Evolutionary conservation across 2,113 vertebrate genomes (phyloP), one percentile per base, ranked within the genome.

Genomic region (Falco punctatus): DNA sequence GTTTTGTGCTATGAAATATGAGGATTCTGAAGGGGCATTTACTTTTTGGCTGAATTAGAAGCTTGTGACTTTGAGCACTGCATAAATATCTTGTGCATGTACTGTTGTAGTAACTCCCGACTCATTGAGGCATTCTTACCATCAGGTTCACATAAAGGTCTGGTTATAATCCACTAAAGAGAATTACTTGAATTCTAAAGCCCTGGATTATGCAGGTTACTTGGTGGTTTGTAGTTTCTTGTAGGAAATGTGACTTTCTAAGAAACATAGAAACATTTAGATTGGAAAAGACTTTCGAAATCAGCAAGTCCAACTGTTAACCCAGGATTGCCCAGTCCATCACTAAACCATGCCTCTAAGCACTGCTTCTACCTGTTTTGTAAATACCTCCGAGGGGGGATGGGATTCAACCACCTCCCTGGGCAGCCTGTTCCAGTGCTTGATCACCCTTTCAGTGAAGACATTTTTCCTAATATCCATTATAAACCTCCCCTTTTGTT

Each of bases 1-100:
- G 46, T 70, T 96, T 97, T 90, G 46, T n/a, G 14, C 51, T 83
- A 18, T 90, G 84, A 95, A 94, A 89, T 96, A 83, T 3, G 15
- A 51, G 83, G 66, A 15, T 91, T 93, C 58, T 91, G 86, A 74
- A 64, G 62, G 51, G 55, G 15, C n/a, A 66, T 91, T 95, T 95
- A 87, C 77, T 95, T 94, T 90, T 90, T 0, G 0, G 24, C 44
- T 77, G 62, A 75, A 81, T 90, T 82, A 86, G 91, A 90, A 64
- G 17, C 79, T 87, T 77, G 70, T 90, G 89, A 90, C 74, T 96
- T 91, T 55, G 54, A 88, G 69, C 48, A 44, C 67, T 21, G 38
- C n/a, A 73, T 92, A 85, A 95, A 83, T 91, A 59, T 6, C 69
- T 88, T 65, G 48, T 1, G 1, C 21, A 6, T 19, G 19, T 61